Evolutionary conservation across 2,113 vertebrate genomes (phyloP).

Genomic region (Solea senegalensis): DNA sequence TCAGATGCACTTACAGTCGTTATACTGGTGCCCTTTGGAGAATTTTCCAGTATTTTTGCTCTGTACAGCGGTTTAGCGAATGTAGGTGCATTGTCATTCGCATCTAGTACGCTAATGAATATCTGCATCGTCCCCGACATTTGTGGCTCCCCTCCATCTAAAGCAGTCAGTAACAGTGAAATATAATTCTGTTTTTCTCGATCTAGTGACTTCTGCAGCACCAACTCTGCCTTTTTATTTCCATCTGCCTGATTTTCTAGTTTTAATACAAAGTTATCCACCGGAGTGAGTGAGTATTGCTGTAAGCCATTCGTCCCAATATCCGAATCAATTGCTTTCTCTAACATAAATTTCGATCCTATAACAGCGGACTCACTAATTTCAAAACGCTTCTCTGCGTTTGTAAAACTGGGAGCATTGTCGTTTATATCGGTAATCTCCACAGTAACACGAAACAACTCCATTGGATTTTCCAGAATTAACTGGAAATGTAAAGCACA

Average conservation of each 20-base stretch:
- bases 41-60: constrained; percentile 71
- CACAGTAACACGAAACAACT: constrained; percentile 49
- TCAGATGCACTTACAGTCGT: constrained; percentile 79
- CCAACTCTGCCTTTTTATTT: constrained; percentile 57
- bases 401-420: constrained; percentile 42
- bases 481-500: constrained; percentile 74
- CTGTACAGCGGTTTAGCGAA: constrained; percentile 68
- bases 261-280: constrained; percentile 42
- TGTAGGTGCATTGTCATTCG: constrained; percentile 70
- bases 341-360: constrained; percentile 54
- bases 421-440: constrained; percentile 62
- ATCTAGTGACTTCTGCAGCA: constrained; percentile 64
- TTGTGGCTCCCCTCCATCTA: constrained; percentile 60
- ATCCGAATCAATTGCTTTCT: constrained; percentile 48
- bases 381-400: constrained; percentile 39
- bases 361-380: constrained; percentile 39
- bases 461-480: constrained; percentile 70
- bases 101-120: constrained; percentile 62
- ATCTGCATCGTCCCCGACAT: constrained; percentile 59
- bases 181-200: constrained; percentile 43
- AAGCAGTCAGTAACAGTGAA: constrained; percentile 57
- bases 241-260: constrained; percentile 7
- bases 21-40: constrained; percentile 50
- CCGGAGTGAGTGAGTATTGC: constrained; percentile 4
- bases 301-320: constrained; percentile 47